A percentile compares a stretch with the other conserved stretches of the same genome.
Conservation (phyloP, 2,113 vertebrate genomes). For the Phainopepla nitens region DNA sequence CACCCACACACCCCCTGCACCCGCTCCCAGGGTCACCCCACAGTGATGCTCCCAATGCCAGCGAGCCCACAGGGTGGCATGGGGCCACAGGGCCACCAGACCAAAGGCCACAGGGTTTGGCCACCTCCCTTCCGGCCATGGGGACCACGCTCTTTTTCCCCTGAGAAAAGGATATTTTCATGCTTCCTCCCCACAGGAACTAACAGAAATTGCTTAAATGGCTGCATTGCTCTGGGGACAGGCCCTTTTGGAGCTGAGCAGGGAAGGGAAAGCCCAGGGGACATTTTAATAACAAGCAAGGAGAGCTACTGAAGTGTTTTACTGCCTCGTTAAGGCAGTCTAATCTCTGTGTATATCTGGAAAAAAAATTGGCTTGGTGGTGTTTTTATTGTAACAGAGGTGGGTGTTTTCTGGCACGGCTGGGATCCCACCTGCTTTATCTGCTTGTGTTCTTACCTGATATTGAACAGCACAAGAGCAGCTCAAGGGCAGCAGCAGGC, state of each 20-base stretch:
- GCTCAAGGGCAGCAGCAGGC: background rate
- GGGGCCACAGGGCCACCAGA: background rate
- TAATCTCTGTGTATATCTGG: slow-evolving; percentile 45
- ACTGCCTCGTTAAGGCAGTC: slow-evolving; percentile 31
- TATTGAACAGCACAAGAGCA: background rate
- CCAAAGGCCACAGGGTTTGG: background rate
- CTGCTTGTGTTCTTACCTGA: slow-evolving; percentile 23
- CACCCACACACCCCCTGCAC: background rate
- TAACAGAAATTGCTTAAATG: background rate
- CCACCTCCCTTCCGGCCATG: background rate
- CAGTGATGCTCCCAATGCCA: fast-evolving
- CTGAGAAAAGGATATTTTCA: background rate
- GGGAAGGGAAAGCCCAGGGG: slow-evolving; percentile 27
- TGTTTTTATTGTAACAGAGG: slow-evolving; percentile 19
- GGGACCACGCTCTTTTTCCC: background rate
- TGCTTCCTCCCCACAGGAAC: background rate
- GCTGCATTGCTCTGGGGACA: background rate
- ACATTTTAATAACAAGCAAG: slow-evolving; percentile 16
- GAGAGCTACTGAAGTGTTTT: slow-evolving; percentile 44
- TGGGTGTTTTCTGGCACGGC: slow-evolving; percentile 6
- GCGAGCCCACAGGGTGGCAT: fast-evolving
- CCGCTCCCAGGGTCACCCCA: fast-evolving
- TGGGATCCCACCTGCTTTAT: background rate
- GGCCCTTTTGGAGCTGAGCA: background rate
- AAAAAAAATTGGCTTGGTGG: background rate